phyloP scores from a whole-genome alignment of 2,888 invertebrate genomes.

The Litoditis marina region DNA sequence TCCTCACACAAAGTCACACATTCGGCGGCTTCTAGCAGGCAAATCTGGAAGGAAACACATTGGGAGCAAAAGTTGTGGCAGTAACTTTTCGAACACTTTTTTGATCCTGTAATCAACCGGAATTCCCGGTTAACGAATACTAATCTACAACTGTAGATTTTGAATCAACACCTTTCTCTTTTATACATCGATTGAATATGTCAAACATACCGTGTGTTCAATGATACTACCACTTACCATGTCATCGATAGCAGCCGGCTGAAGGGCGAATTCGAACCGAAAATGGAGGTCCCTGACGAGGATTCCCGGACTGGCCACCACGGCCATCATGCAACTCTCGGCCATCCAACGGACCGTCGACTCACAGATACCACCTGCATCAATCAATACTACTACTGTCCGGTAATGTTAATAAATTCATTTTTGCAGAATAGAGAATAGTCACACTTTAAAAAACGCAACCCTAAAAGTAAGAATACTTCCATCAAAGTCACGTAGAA shows the following conservation, averaged over 20 bases:
- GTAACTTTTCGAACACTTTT: too few species aligned
- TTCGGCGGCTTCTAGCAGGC: conserved; percentile 32
- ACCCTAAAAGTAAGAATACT: too few species aligned
- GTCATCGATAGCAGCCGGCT: conserved; percentile 44
- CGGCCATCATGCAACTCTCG: conserved; percentile 47
- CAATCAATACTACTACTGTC: too few species aligned
- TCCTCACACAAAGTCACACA: conserved; percentile 30
- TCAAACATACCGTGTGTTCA: not conserved
- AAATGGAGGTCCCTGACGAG: conserved; percentile 36
- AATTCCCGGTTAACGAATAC: too few species aligned
- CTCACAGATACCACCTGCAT: conserved; percentile 22
- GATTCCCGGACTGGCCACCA: conserved; percentile 48
- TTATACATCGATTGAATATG: not conserved
- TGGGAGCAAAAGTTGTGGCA: too few species aligned
- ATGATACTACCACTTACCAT: too few species aligned
- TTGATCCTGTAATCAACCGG: too few species aligned
- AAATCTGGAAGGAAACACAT: conserved; percentile 19
- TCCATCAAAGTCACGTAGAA: too few species aligned
- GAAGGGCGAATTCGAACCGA: conserved; percentile 49
- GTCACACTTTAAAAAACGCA: too few species aligned
- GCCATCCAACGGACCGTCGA: conserved; percentile 51
- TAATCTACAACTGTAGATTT: too few species aligned
- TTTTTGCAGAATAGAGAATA: conserved; percentile 4
- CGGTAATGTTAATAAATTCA: not conserved
- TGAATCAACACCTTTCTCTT: too few species aligned